Base-by-base conservation (phyloP, 2,888 invertebrate genomes). In the Luperina nickerlii region DNA sequence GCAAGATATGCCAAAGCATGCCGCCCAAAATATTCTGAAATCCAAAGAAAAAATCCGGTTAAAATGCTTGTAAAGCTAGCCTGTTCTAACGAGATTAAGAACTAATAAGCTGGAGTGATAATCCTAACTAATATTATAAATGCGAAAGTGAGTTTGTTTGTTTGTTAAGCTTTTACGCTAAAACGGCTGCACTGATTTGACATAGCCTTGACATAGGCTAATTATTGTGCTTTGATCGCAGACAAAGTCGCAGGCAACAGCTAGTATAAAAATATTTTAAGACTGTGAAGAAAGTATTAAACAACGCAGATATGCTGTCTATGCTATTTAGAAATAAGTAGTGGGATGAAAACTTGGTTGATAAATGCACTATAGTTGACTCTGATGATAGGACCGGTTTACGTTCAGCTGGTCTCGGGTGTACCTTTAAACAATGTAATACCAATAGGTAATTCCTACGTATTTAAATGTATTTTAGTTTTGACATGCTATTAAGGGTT, bases 21-120 rank as follows among this genome's bases (percentile, higher is more conserved):
- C 62, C 2, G 91, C 80, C 96, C 96, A 97, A 88, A 95, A 96
- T 68, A 94, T 76, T 87, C 97, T 97, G 93, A 38, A 82, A 84
- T 4, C 13, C 45, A 60, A 20, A 69, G 1, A 51, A 69, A 68
- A 66, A 62, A 20, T 1, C 15, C 15, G 15, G 20, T 45, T 38
- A n/a, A 51, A 82, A 62, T 51, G 1, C 1, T 38, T 38, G 82
- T 38, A 48, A 76, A 83, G 69, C 54, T 68, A 75, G 68, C 45
- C 63, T 60, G 75, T 74, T 74, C 51, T 51, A 82, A 79, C 66
- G 74, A 82, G 74, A 74, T 79, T 74, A 60, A 51, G 32, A 24
- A 62, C 32, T 62, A 67, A 67, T 32, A 74, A 62, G 15, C n/a
- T 62, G n/a, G 18, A 13, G 54, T 24, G 57, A 24, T 57, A 57